Evolutionary conservation across 2,797 vertebrate genomes (phyloP).

Genomic region (Chromobotia macracanthus): DNA sequence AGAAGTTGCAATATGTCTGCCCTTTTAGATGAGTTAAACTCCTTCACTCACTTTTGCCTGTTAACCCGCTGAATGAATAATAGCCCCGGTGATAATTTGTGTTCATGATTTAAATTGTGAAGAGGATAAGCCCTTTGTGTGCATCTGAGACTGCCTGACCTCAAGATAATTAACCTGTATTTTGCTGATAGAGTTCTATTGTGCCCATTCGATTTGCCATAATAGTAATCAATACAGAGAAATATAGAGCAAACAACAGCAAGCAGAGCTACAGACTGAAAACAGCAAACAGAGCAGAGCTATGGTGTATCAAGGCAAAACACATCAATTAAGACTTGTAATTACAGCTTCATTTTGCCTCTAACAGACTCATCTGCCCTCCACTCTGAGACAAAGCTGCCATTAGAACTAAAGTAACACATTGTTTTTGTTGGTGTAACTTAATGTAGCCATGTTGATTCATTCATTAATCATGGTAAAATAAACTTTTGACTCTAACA

Average conservation of each 20-base stretch:
- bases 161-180: conserved; percentile 82
- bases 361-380: conserved; percentile 67
- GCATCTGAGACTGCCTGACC: conserved; percentile 73
- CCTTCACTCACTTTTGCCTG: conserved; percentile 11
- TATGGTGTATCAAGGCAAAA: conserved; percentile 73
- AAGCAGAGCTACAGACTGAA: conserved; percentile 62
- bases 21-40: background rate
- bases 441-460: background rate
- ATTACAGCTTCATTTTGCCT: conserved; percentile 75
- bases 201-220: conserved; percentile 81
- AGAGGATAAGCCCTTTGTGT: conserved; percentile 70
- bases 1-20: background rate
- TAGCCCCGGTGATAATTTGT: conserved; percentile 67
- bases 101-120: conserved; percentile 72
- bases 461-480: background rate
- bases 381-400: conserved; percentile 64
- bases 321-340: conserved; percentile 80
- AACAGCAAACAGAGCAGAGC: conserved; percentile 65
- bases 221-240: conserved; percentile 79
- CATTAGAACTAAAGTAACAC: conserved; percentile 62
- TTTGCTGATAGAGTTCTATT: conserved; percentile 82
- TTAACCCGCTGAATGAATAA: conserved; percentile 69
- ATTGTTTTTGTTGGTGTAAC: no score
- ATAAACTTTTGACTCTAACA: background rate
- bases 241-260: conserved; percentile 81